A percentile compares a stretch with the other conserved stretches of the same genome.
Conservation (phyloP, 2,888 invertebrate genomes). For the Thymelicus sylvestris region DNA sequence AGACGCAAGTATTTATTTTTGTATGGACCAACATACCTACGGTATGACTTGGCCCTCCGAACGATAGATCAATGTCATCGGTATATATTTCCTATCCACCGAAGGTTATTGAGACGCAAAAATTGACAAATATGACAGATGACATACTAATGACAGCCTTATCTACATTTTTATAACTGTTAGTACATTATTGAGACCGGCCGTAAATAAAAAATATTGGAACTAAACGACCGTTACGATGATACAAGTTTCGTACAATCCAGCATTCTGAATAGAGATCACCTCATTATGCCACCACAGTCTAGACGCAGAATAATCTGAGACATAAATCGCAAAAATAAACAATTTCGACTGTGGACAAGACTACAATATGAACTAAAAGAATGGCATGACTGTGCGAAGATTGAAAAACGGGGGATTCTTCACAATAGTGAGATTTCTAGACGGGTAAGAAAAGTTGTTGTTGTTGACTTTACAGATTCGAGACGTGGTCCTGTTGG, state of each 20-base stretch:
- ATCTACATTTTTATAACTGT: too few relatives aligned
- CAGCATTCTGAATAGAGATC: slow-evolving; percentile 55
- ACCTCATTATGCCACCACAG: slow-evolving; percentile 50
- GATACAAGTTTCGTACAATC: slow-evolving; percentile 43
- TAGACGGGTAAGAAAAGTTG: background rate
- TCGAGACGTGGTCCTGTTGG: too few relatives aligned
- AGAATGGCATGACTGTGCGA: slow-evolving; percentile 37
- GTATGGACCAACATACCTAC: too few relatives aligned
- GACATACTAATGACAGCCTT: too few relatives aligned
- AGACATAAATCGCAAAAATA: slow-evolving; percentile 53
- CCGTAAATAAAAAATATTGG: slow-evolving; percentile 9
- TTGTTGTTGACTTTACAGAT: too few relatives aligned
- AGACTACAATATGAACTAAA: slow-evolving; percentile 24
- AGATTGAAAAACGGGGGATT: slow-evolving; percentile 37
- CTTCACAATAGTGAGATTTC: slow-evolving; percentile 7
- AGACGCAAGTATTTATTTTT: too few relatives aligned
- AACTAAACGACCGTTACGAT: slow-evolving; percentile 37
- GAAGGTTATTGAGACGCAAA: too few relatives aligned
- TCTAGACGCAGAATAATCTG: slow-evolving; percentile 55
- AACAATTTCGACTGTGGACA: slow-evolving; percentile 44
- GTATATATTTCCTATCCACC: too few relatives aligned
- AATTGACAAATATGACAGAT: too few relatives aligned
- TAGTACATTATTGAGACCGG: too few relatives aligned
- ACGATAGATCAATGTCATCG: too few relatives aligned
- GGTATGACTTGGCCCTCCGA: too few relatives aligned